Evolutionary conservation across 2,797 vertebrate genomes (phyloP), one percentile per base, ranked within the genome.

Genomic region (Macrochelys suwanniensis): DNA sequence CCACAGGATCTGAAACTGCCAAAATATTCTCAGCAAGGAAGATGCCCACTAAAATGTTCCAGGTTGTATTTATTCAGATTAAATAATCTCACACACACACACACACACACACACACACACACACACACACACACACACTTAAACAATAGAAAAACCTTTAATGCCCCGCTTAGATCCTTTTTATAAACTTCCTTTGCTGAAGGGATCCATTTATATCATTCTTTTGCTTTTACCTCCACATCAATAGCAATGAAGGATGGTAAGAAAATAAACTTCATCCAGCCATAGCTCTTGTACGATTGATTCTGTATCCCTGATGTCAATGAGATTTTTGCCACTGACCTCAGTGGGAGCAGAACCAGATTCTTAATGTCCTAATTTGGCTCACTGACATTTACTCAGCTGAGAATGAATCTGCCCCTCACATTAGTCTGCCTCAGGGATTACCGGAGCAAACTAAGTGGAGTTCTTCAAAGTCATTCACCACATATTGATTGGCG

Each of bases 321-420:
- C 47, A 3, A 28, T 0, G 5, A 47, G 93, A 83, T 12, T 47
- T 77, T 82, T 17, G 26, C 16, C 8, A 54, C 13, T 71, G 88
- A 51, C 56, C 76, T 89, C 87, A 84, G 50, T 76, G 81, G 89
- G 23, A 95, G 25, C 71, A 50, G 5, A 7, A 71, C 71, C 54
- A 94, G 81, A 71, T 2, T 12, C 23, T 76, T 80, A 86, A 80
- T 81, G 84, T 87, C 90, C 65, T 93, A 50, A 28, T 80, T 65
- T 0, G 6, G 31, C n/a, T 91, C 84, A 80, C 0, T 81, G 81
- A 84, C 28, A 83, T 85, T 96, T 50, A 53, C 8, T 87, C 83
- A 97, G 61, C n/a, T 94, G 65, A 80, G 42, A 93, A 91, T 16
- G 5, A 90, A 68, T 84, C 33, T 84, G 80, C 50, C 85, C 49